These are phyloP conservation scores for Cephus spinipes DNA, from an alignment of 2,888 invertebrate genomes.

Conservation along the genomic window DNA sequence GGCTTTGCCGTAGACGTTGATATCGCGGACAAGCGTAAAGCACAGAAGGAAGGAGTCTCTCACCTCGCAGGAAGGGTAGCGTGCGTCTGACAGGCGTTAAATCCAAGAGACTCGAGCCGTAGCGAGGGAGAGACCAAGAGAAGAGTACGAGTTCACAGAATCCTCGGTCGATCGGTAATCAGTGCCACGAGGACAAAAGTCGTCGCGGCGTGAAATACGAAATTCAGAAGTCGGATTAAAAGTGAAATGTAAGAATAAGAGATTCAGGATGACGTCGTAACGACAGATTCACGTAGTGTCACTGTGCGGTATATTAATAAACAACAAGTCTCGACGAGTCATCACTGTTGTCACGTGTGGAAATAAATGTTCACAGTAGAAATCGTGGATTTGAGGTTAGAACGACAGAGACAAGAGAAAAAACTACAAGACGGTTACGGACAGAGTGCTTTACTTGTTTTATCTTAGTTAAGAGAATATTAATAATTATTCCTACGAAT, in stretches of 20 bases:
- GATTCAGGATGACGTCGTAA: not conserved
- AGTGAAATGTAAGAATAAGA: not conserved
- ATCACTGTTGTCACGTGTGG: not conserved
- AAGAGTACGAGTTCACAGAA: not conserved
- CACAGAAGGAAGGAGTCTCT: not conserved
- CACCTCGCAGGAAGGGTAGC: not conserved
- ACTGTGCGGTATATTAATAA: not conserved
- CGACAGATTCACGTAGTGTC: not conserved
- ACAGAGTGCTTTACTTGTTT: not conserved
- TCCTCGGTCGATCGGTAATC: conserved; percentile 2
- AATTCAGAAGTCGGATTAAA: not conserved
- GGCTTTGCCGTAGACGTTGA: not conserved
- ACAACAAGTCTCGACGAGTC: not conserved
- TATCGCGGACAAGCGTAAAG: not conserved
- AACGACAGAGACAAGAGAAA: not conserved
- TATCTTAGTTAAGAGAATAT: not conserved
- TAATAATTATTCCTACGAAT: not conserved
- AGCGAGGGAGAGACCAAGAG: not conserved
- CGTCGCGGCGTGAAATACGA: not conserved
- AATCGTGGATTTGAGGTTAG: no score
- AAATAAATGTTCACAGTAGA: not conserved
- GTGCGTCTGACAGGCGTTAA: not conserved
- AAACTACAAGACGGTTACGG: not conserved
- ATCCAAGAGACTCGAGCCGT: not conserved
- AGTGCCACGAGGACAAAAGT: not conserved